Base-by-base conservation (phyloP, 1,140 invertebrate species). In the Meloidogyne exigua region DNA sequence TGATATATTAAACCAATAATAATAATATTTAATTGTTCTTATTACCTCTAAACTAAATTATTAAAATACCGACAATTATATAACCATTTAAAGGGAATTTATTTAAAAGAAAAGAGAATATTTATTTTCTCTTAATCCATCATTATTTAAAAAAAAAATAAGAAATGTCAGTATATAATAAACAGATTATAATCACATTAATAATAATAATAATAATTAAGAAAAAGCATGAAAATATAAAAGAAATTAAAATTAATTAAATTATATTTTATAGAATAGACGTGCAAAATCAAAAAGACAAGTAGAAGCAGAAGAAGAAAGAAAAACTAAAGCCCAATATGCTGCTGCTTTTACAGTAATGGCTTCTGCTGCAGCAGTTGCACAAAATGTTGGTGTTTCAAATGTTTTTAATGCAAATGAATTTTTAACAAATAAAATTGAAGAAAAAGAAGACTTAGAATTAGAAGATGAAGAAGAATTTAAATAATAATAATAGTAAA, bases 251-350 rank as follows among this genome's bases (percentile, higher is more conserved):
- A 39, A 39, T 3, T n/a, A n/a, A 32, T 32, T 32, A 32, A 32
- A 32, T 32, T 32, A 3, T 32, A 32, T 32, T 94, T 96, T 96
- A 88, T 94, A 97, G 91, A 97, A 97, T 88, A 91, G 95, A 12
- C 90, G 95, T 57, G 95, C 95, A 69, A 96, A 97, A 89, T 93
- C 93, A 80, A 97, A 97, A 88, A 91, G 95, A 21, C 90, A 96
- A 9, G 94, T 95, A 87, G 95, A 97, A 88, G 94, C 94, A 36
- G 94, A 96, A 78, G 76, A 88, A 36, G 89, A 89, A 81, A 89
- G 90, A 42, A 72, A 68, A 18, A 81, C 75, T 12, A 72, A 82
- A 68, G 83, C 83, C 15, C 83, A 84, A 64, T 75, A 65, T 23
- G 72, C 42, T 66, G 83, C 81, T 23, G 18, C 76, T 12, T 68